Evolutionary conservation across 2,113 vertebrate species (phyloP).

Genomic region (Dicrurus megarhynchus): DNA sequence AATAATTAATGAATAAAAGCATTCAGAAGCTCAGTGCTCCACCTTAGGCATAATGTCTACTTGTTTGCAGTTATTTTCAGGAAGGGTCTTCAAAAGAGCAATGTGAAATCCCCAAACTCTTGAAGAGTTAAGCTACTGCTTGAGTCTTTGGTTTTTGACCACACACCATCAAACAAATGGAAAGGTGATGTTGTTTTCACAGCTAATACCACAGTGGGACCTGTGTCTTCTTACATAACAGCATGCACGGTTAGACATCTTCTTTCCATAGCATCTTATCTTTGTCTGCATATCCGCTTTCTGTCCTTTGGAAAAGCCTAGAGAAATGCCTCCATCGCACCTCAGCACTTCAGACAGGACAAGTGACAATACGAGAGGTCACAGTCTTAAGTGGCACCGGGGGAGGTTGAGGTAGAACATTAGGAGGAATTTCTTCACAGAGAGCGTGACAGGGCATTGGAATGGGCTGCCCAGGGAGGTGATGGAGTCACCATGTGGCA

Average conservation of each 20-base stretch:
- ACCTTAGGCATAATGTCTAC: background rate
- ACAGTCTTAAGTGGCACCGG: accelerated
- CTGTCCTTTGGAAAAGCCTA: background rate
- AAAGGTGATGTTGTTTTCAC: background rate
- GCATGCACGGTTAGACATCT: no score
- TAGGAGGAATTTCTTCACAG: background rate
- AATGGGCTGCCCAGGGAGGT: background rate
- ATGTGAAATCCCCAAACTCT: background rate
- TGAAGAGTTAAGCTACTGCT: background rate
- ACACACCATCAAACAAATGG: background rate
- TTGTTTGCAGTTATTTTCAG: background rate
- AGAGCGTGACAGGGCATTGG: accelerated
- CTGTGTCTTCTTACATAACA: background rate
- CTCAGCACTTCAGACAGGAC: background rate
- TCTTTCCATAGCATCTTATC: background rate
- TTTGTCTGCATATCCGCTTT: background rate
- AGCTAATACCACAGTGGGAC: background rate
- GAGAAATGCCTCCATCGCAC: accelerated
- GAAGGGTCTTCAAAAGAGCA: background rate
- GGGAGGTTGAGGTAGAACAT: background rate
- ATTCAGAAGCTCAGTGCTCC: background rate
- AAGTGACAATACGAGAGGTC: accelerated
- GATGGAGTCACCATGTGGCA: accelerated
- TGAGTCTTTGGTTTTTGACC: background rate
- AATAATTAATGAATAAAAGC: background rate